Evolutionary conservation across 2,888 invertebrate genomes (phyloP).

Genomic region (Heteropelma amictum): DNA sequence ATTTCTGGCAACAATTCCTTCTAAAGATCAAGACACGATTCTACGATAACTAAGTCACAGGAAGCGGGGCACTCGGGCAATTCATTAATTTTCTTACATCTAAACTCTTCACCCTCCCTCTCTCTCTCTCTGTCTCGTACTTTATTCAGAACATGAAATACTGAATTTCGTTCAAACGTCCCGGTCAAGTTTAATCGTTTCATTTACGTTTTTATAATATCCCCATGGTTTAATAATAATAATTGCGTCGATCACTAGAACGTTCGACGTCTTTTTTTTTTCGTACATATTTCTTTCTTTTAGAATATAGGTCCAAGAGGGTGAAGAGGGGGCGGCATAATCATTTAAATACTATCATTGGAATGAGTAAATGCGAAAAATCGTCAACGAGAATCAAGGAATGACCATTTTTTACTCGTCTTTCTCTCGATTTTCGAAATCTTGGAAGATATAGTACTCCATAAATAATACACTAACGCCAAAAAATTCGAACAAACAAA

Average conservation of each 20-base stretch:
- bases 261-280: background rate
- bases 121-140: conserved; percentile 9
- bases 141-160: conserved; percentile 23
- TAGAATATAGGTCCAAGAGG: conserved; percentile 34
- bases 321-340: conserved; percentile 46
- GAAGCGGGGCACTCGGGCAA: conserved; percentile 50
- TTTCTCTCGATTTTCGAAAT: conserved; percentile 44
- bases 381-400: conserved; percentile 47
- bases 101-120: conserved; percentile 32
- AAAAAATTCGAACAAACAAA: background rate
- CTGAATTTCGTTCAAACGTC: conserved; percentile 15
- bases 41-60: conserved; percentile 26
- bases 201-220: conserved; percentile 25
- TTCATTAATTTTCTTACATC: conserved; percentile 24
- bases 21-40: conserved; percentile 1
- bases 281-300: background rate
- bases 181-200: background rate
- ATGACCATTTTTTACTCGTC: conserved; percentile 26
- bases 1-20: conserved; percentile 6
- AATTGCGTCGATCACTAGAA: conserved; percentile 16
- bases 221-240: conserved; percentile 15
- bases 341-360: conserved; percentile 60
- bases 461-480: conserved; percentile 11
- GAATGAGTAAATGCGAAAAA: conserved; percentile 61
- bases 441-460: conserved; percentile 51